Percentiles rank a stretch among this genome's conserved stretches.
Conservation (phyloP, 2,797 vertebrate species). For the Falco naumanni region DNA sequence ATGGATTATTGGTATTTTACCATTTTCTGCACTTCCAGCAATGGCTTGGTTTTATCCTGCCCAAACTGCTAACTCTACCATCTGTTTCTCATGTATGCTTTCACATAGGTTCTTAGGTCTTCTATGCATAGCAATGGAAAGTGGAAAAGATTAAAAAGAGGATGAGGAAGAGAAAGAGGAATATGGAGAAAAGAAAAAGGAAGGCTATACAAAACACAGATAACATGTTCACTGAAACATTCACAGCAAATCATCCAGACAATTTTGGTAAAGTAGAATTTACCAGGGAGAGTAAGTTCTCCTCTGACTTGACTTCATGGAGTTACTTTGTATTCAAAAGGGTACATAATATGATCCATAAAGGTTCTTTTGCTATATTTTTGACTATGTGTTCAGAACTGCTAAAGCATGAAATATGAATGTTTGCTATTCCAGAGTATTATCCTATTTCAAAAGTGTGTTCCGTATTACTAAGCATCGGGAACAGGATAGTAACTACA, state of each 20-base stretch:
- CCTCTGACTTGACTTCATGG: background rate
- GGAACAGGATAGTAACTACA: background rate
- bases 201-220: background rate
- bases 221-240: background rate
- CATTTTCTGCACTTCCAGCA: background rate
- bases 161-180: slow-evolving; percentile 44
- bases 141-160: background rate
- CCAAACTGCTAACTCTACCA: background rate
- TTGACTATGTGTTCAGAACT: background rate
- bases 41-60: background rate
- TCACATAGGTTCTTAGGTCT: background rate
- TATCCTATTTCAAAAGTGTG: background rate
- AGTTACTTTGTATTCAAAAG: background rate
- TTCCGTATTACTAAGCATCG: background rate
- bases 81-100: background rate
- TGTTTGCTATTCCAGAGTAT: background rate
- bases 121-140: background rate
- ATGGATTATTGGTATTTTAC: background rate
- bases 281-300: background rate
- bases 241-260: background rate
- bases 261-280: background rate
- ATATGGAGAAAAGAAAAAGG: slow-evolving; percentile 27
- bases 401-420: background rate
- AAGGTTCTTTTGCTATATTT: background rate
- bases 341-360: background rate